phyloP scores from a whole-genome alignment of 2,888 invertebrate species.

The Eupithecia exiguata region DNA sequence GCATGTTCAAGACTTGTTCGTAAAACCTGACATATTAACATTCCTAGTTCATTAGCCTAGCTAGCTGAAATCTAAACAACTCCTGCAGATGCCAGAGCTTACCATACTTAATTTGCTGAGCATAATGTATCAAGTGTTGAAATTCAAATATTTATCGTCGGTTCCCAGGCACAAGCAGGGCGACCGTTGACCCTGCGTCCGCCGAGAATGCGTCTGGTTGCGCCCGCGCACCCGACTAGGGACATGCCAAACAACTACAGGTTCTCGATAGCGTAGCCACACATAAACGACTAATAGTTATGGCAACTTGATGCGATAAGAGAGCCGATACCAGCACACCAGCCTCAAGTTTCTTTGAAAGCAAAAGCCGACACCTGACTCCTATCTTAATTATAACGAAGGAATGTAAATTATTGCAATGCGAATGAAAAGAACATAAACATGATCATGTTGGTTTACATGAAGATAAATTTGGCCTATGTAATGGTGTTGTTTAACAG shows the following conservation, averaged over 20 bases:
- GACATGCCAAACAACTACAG: conserved; percentile 61
- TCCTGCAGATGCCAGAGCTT: conserved; percentile 58
- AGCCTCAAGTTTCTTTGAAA: conserved; percentile 23
- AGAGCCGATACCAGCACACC: conserved; percentile 26
- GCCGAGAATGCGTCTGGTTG: conserved; percentile 68
- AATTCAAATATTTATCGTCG: conserved; percentile 82
- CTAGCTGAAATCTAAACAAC: conserved; percentile 64
- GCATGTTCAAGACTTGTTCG: conserved; percentile 38
- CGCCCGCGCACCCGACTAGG: conserved; percentile 59
- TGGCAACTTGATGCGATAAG: conserved; percentile 39
- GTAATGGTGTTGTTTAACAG: not conserved
- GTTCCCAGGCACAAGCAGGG: conserved; percentile 77
- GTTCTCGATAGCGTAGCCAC: conserved; percentile 43
- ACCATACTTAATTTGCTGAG: conserved; percentile 80
- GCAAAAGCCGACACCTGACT: conserved; percentile 8
- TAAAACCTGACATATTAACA: conserved; percentile 39
- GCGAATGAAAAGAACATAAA: not conserved
- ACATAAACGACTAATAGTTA: conserved; percentile 43
- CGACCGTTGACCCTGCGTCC: conserved; percentile 80
- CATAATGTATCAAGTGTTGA: conserved; percentile 81
- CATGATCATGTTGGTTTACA: not conserved
- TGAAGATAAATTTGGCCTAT: not conserved
- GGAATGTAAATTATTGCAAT: not conserved
- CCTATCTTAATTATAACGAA: not conserved
- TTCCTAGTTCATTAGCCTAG: conserved; percentile 47